Conservation (phyloP, 2,113 vertebrate species). For the Sinocyclocheilus anophthalmus region DNA sequence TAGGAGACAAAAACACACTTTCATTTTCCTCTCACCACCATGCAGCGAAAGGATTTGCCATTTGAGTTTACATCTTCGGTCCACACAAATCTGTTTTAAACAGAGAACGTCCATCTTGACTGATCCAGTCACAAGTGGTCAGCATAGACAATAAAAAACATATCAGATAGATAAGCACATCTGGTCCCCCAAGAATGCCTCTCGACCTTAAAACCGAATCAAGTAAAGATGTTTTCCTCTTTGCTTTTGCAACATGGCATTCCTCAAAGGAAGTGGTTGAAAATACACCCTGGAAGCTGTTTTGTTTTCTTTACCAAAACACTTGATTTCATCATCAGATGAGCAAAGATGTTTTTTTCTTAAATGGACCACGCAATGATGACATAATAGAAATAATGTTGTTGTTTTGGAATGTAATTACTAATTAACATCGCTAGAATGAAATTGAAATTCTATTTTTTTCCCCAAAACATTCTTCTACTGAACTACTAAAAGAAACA, state of each 20-base stretch:
- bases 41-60: not conserved
- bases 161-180: not conserved
- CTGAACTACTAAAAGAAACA: too few species aligned
- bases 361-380: too few species aligned
- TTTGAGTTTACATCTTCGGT: not conserved
- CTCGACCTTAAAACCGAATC: not conserved
- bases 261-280: not conserved
- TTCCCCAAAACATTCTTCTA: too few species aligned
- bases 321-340: not conserved
- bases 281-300: not conserved
- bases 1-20: conserved; percentile 68
- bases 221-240: not conserved
- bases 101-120: too few species aligned
- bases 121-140: not conserved
- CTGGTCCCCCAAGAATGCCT: not conserved
- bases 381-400: too few species aligned
- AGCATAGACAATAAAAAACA: not conserved
- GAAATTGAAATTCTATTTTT: too few species aligned
- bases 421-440: too few species aligned
- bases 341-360: too few species aligned
- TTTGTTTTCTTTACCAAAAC: not conserved
- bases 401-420: too few species aligned
- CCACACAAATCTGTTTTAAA: not conserved
- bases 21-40: conserved; percentile 15
- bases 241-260: not conserved